phyloP scores from a whole-genome alignment of 1,140 invertebrate genomes.

The Frieseomelitta varia region DNA sequence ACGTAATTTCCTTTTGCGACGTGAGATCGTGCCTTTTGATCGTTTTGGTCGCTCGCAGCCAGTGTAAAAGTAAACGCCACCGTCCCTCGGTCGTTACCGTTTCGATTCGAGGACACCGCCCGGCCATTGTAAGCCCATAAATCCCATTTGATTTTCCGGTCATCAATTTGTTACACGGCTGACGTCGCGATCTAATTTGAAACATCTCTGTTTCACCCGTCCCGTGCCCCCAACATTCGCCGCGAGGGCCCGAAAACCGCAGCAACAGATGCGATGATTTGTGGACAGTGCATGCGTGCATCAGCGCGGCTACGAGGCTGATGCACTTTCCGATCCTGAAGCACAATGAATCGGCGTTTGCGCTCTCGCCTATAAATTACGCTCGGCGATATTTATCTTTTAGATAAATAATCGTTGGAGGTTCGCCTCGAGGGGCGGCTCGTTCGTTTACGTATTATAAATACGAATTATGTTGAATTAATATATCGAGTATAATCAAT shows the following conservation, averaged over 20 bases:
- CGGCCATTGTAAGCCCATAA: slow-evolving; percentile 59
- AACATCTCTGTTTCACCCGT: slow-evolving; percentile 13
- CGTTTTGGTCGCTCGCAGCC: no score
- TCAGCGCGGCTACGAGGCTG: slow-evolving; percentile 42
- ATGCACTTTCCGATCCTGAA: slow-evolving; percentile 26
- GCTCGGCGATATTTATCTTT: not conserved
- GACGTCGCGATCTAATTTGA: slow-evolving; percentile 70
- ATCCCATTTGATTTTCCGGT: slow-evolving; percentile 69
- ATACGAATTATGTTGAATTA: no score
- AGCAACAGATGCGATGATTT: slow-evolving; percentile 73
- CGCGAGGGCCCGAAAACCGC: slow-evolving; percentile 61
- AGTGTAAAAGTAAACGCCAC: not conserved
- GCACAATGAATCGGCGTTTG: not conserved
- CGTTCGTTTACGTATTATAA: no score
- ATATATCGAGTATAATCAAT: no score
- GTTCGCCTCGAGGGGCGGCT: no score
- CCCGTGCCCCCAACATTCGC: slow-evolving; percentile 6
- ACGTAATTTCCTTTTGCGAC: not conserved
- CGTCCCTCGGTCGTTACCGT: no score
- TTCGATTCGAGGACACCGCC: not conserved
- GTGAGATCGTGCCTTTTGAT: not conserved
- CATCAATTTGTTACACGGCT: slow-evolving; percentile 70
- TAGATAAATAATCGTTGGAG: no score
- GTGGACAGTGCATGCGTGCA: slow-evolving; percentile 52
- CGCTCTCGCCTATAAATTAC: slow-evolving; percentile 3